Conservation (phyloP, 2,888 invertebrate genomes). For the Strigamia transsilvanica region DNA sequence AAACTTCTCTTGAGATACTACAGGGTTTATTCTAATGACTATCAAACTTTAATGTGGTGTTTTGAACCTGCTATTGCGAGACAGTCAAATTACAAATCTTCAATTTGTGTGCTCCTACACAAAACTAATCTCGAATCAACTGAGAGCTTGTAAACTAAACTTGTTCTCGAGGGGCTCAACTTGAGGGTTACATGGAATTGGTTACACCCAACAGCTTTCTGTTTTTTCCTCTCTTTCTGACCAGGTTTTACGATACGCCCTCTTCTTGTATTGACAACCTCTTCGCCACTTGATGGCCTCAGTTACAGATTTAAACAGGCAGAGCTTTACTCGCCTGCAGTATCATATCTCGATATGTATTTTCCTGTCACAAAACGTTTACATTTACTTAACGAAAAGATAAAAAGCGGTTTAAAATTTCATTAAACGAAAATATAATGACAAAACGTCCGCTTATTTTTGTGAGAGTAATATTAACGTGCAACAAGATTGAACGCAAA, state of each 20-base stretch:
- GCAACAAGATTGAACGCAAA: too few relatives aligned
- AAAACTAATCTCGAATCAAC: constrained; percentile 15
- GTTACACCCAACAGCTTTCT: constrained; percentile 31
- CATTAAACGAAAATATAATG: too few relatives aligned
- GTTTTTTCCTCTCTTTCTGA: not conserved
- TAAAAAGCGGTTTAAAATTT: too few relatives aligned
- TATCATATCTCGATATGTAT: not conserved
- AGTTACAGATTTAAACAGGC: not conserved
- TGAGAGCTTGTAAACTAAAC: not conserved
- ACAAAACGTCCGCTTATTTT: too few relatives aligned
- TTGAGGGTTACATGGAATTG: not conserved
- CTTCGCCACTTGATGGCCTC: constrained; percentile 15
- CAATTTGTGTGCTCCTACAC: not conserved
- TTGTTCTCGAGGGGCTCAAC: not conserved
- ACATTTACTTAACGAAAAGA: not conserved
- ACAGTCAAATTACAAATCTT: not conserved
- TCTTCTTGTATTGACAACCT: constrained; percentile 34
- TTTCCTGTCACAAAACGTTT: not conserved
- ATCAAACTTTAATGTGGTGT: not conserved
- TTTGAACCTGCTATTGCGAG: not conserved
- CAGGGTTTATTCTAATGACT: not conserved
- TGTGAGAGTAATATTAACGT: too few relatives aligned
- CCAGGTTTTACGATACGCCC: not conserved
- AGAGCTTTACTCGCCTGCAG: not conserved
- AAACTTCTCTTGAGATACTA: too few relatives aligned